phyloP scores from a whole-genome alignment of 2,888 invertebrate genomes.

The Lacanobia wlatinum region DNA sequence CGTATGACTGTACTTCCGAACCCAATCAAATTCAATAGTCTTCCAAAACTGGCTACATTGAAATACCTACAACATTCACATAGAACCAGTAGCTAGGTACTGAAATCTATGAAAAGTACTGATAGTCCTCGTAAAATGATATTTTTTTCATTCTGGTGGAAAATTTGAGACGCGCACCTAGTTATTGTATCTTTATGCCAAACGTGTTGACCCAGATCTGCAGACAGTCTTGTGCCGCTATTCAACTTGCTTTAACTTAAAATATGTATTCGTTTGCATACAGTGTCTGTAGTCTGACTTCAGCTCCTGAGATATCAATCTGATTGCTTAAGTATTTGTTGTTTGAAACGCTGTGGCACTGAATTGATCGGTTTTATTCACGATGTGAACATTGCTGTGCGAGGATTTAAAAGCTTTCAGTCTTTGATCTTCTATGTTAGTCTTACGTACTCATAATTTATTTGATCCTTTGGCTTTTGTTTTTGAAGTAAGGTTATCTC shows the following conservation, averaged over 20 bases:
- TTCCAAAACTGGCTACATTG: background rate
- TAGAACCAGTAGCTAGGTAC: background rate
- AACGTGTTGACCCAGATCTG: conserved; percentile 72
- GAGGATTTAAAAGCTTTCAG: conserved; percentile 14
- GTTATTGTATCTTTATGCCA: conserved; percentile 62
- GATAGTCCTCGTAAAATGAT: conserved; percentile 20
- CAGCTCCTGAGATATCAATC: conserved; percentile 55
- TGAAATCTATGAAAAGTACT: conserved; percentile 4
- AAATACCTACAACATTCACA: background rate
- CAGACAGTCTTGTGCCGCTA: conserved; percentile 50
- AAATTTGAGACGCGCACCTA: conserved; percentile 50
- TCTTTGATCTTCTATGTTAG: conserved; percentile 11
- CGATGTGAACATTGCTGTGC: conserved; percentile 7
- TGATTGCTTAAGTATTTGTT: conserved; percentile 52
- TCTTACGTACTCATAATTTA: background rate
- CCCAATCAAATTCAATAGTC: conserved; percentile 2
- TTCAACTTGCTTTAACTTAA: conserved; percentile 63
- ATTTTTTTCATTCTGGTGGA: conserved; percentile 39
- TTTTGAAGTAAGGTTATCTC: background rate
- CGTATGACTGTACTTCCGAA: background rate
- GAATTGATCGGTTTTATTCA: conserved; percentile 44
- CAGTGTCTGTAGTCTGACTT: conserved; percentile 46
- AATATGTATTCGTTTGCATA: conserved; percentile 68
- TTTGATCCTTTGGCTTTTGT: conserved; percentile 4
- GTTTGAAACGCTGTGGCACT: conserved; percentile 42